Conservation (phyloP, 2,113 vertebrate genomes). For the Scortum barcoo region DNA sequence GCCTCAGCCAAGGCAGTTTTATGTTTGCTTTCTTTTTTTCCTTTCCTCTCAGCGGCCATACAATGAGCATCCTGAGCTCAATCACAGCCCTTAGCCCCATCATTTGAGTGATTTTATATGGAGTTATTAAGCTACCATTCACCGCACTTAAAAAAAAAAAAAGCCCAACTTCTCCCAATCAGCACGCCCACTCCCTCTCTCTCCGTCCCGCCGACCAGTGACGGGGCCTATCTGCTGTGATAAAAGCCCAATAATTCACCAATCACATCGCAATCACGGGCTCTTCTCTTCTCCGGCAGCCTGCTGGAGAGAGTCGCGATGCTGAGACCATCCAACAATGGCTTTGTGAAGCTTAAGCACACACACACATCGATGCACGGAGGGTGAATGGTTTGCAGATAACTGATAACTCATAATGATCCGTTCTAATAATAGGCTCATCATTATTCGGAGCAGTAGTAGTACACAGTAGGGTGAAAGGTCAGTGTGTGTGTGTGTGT, state of each 20-base stretch:
- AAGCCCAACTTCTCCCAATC: slow-evolving; percentile 21
- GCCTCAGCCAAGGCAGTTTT: too few relatives aligned
- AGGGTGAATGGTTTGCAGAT: slow-evolving; percentile 38
- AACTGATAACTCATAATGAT: slow-evolving; percentile 63
- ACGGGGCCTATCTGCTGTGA: slow-evolving; percentile 12
- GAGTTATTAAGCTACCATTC: slow-evolving; percentile 30
- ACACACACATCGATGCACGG: slow-evolving; percentile 8
- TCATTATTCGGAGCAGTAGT: slow-evolving; percentile 49
- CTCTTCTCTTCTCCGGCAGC: slow-evolving; percentile 64
- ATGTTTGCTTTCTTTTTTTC: too few relatives aligned
- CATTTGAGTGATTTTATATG: slow-evolving; percentile 9
- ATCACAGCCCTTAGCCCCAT: slow-evolving; percentile 17
- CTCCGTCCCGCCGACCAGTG: slow-evolving; percentile 27
- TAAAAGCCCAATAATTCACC: slow-evolving; percentile 69
- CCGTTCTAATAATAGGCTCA: slow-evolving; percentile 60
- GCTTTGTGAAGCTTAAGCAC: slow-evolving; percentile 24
- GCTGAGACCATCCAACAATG: slow-evolving; percentile 31
- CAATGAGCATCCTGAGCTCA: slow-evolving; percentile 11
- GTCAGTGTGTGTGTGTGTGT: slow-evolving; percentile 33
- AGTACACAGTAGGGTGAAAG: slow-evolving; percentile 31
- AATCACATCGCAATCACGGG: slow-evolving; percentile 68
- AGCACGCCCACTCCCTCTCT: slow-evolving; percentile 35
- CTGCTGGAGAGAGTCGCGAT: slow-evolving; percentile 40
- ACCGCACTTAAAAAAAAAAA: slow-evolving; percentile 12
- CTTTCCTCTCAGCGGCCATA: not conserved